A percentile compares a stretch with the other conserved stretches of the same genome.
These are phyloP conservation scores for Oenanthe oenanthe DNA, from an alignment of 2,113 vertebrate genomes.

Conservation along the genomic window DNA sequence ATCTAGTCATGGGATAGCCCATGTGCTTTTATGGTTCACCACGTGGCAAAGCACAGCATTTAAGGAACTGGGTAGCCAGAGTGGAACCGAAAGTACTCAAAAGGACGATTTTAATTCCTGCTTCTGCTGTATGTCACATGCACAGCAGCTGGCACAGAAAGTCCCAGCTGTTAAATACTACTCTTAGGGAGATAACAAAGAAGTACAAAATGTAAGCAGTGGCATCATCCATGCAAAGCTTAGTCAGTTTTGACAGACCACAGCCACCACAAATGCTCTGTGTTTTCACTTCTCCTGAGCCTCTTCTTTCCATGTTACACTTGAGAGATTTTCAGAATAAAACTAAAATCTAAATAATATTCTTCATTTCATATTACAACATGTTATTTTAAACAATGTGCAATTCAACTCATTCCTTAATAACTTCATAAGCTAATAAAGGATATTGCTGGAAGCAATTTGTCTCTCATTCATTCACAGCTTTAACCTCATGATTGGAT, in stretches of 20 bases:
- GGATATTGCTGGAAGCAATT: not conserved
- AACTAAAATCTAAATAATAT: not conserved
- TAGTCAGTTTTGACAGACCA: not conserved
- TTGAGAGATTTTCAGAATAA: not conserved
- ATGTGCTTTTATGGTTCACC: not conserved
- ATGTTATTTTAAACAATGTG: not conserved
- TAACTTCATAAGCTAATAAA: conserved; percentile 11
- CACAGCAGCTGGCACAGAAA: not conserved
- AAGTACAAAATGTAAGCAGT: not conserved
- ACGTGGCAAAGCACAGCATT: not conserved
- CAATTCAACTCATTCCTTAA: not conserved
- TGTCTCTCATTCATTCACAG: not conserved
- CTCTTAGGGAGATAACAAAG: not conserved
- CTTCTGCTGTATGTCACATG: not conserved
- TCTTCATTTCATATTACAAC: not conserved
- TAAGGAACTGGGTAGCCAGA: not conserved
- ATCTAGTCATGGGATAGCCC: not conserved
- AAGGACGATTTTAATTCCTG: not conserved
- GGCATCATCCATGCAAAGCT: rapidly evolving
- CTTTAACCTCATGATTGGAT: not conserved
- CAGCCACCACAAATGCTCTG: not conserved
- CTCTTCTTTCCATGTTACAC: rapidly evolving
- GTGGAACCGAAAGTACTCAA: not conserved
- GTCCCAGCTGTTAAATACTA: not conserved
- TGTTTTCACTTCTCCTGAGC: not conserved